Conservation (phyloP, 2,113 vertebrate species). For the Fulica atra region DNA sequence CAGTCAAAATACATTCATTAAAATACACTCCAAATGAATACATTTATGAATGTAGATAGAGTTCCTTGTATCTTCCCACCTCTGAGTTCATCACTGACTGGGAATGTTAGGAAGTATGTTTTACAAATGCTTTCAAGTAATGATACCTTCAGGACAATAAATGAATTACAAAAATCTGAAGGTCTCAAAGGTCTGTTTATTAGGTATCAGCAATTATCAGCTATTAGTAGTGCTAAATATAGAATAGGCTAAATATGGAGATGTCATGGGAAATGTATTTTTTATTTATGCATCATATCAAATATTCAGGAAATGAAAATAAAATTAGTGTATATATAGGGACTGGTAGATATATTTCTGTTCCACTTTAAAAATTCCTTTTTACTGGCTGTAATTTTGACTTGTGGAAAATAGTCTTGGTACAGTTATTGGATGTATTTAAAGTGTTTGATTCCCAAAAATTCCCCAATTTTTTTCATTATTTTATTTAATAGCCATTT, state of each 20-base stretch:
- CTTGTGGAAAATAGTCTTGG: neutral
- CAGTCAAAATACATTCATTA: neutral
- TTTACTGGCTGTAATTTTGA: neutral
- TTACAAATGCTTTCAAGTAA: slow-evolving; percentile 20
- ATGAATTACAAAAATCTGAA: neutral
- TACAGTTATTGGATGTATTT: neutral
- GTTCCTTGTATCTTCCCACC: neutral
- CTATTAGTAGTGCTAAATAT: neutral
- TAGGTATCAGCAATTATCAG: neutral
- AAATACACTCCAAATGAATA: neutral
- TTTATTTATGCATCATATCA: neutral
- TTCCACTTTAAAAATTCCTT: neutral
- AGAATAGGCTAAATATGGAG: neutral
- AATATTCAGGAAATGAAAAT: neutral
- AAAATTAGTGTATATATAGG: neutral
- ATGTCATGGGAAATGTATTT: neutral
- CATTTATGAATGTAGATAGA: neutral
- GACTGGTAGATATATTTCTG: neutral
- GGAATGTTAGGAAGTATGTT: neutral
- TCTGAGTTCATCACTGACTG: neutral
- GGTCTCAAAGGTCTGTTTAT: neutral
- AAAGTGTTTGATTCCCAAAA: neutral
- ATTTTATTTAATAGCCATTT: neutral
- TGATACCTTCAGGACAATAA: slow-evolving; percentile 8
- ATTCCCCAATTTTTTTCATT: neutral